Conservation (phyloP, 2,888 invertebrate genomes). For the Ennomos fuscantarius region DNA sequence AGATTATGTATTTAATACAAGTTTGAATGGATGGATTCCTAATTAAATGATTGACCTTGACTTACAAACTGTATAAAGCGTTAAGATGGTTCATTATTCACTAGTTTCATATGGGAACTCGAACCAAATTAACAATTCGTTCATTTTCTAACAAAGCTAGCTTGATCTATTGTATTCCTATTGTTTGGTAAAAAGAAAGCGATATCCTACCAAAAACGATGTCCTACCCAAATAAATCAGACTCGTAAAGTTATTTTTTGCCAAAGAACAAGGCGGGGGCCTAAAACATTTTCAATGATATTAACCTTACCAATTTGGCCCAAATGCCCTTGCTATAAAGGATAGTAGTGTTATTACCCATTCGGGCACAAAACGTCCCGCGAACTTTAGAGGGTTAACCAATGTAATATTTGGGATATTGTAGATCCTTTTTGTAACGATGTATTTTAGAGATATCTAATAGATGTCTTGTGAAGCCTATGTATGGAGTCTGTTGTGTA, state of each 20-base stretch:
- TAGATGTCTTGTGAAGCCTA: conserved; percentile 6
- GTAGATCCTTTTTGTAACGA: conserved; percentile 28
- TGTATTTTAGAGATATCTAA: conserved; percentile 14
- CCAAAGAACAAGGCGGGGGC: conserved; percentile 13
- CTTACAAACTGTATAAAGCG: no score
- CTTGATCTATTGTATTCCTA: no score
- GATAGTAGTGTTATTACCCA: conserved; percentile 30
- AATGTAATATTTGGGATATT: conserved; percentile 29
- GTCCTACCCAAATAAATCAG: conserved; percentile 16
- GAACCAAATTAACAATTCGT: no score
- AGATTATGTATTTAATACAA: no score
- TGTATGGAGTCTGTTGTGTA: background rate
- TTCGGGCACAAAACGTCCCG: conserved; percentile 32
- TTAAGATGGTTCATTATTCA: no score
- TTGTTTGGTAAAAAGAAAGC: background rate
- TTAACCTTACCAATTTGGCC: conserved; percentile 32
- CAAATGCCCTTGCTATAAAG: conserved; percentile 32
- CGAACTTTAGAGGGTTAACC: conserved; percentile 33
- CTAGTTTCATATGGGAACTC: no score
- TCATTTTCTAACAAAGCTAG: no score
- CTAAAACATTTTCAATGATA: conserved; percentile 28
- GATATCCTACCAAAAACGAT: background rate
- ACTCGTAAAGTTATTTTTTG: conserved; percentile 5
- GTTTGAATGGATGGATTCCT: no score
- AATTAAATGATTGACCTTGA: no score